Percentiles rank a stretch among this genome's conserved stretches.
Evolutionary conservation across 2,113 vertebrate genomes (phyloP).

Genomic region (Gulo gulo): DNA sequence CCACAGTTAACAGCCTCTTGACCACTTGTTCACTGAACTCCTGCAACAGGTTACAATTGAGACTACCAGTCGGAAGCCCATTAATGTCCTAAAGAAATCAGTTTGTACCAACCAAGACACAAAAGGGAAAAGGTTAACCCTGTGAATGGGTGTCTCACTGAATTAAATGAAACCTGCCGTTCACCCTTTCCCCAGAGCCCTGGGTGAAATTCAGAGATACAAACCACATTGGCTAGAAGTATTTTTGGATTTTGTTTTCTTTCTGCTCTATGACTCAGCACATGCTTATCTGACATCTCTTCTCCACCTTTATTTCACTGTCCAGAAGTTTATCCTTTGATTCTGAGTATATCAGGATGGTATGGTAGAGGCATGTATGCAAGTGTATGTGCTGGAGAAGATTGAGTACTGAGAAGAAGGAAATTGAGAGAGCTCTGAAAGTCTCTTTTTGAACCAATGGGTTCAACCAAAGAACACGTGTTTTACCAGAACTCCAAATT

Average conservation of each 20-base stretch:
- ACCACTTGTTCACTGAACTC: background rate
- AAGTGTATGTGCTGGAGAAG: background rate
- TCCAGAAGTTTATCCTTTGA: background rate
- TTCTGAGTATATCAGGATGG: background rate
- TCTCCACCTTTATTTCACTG: slow-evolving; percentile 3
- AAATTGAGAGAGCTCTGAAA: background rate
- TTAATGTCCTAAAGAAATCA: slow-evolving; percentile 45
- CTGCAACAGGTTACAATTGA: background rate
- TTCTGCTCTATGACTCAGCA: background rate
- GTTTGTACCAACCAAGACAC: slow-evolving; percentile 62
- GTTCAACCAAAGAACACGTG: background rate
- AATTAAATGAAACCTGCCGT: slow-evolving; percentile 41
- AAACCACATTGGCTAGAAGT: background rate
- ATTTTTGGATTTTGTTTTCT: slow-evolving; percentile 43
- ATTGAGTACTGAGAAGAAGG: background rate
- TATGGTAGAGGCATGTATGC: background rate
- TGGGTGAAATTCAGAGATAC: slow-evolving; percentile 12
- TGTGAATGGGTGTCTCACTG: slow-evolving; percentile 39
- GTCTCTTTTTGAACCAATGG: background rate
- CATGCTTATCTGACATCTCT: background rate
- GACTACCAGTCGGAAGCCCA: background rate
- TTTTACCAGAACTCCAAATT: background rate
- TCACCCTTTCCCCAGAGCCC: background rate
- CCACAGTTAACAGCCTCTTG: background rate
- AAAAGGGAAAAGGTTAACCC: slow-evolving; percentile 24